Evolutionary conservation across 2,113 vertebrate genomes (phyloP).

Genomic region (Euleptes europaea): DNA sequence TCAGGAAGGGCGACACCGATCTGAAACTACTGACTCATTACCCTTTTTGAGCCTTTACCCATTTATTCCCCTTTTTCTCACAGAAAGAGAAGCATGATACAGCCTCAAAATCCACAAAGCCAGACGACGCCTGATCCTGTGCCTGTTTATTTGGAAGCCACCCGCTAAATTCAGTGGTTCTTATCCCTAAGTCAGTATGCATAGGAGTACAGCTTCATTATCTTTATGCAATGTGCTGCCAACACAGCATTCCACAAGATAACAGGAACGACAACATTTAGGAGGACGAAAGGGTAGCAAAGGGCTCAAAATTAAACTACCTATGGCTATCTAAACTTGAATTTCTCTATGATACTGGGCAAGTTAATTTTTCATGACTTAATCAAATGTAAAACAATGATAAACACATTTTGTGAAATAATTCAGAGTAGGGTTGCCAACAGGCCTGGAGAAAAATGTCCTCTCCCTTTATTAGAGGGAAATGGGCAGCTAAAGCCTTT

Average conservation of each 20-base stretch:
- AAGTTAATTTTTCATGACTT: not conserved
- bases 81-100: not conserved
- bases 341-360: not conserved
- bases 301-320: slow-evolving; percentile 1
- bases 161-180: not conserved
- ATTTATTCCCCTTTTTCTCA: not conserved
- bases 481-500: too few relatives aligned
- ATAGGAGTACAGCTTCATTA: not conserved
- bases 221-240: not conserved
- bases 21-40: not conserved
- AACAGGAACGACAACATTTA: not conserved
- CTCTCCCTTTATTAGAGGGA: too few relatives aligned
- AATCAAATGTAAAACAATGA: not conserved
- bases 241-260: not conserved
- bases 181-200: not conserved
- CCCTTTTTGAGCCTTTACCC: not conserved
- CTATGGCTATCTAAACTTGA: not conserved
- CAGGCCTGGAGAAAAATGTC: too few relatives aligned
- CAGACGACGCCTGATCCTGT: not conserved
- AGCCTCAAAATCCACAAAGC: not conserved
- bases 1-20: not conserved
- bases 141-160: not conserved
- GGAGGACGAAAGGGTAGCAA: not conserved
- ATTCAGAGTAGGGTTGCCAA: not conserved
- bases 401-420: not conserved